A percentile compares a stretch with the other conserved stretches of the same genome.
Evolutionary conservation across 2,888 invertebrate genomes (phyloP).

Genomic region (Gymnocheta viridis): DNA sequence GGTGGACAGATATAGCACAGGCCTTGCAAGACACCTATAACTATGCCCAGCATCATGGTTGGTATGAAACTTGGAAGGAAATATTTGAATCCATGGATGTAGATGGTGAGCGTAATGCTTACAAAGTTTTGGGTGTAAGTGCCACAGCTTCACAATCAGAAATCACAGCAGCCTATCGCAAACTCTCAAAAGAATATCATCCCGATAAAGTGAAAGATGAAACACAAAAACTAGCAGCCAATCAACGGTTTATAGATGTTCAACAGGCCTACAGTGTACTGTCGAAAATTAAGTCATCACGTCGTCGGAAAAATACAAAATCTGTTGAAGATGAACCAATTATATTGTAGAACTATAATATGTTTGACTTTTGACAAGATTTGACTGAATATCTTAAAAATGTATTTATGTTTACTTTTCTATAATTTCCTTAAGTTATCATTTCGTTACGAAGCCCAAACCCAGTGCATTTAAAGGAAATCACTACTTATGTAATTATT

Average conservation of each 20-base stretch:
- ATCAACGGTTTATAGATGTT: slow-evolving; percentile 95
- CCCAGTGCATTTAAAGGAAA: neutral
- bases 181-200: slow-evolving; percentile 92
- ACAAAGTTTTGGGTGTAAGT: slow-evolving; percentile 90
- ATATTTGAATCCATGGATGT: slow-evolving; percentile 93
- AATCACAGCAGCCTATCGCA: slow-evolving; percentile 91
- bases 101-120: slow-evolving; percentile 94
- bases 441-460: too few species aligned
- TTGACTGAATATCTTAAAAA: slow-evolving; percentile 23
- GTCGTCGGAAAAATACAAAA: slow-evolving; percentile 89
- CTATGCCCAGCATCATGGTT: slow-evolving; percentile 92
- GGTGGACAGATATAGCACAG: slow-evolving; percentile 92
- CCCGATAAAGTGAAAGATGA: slow-evolving; percentile 94
- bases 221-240: slow-evolving; percentile 86
- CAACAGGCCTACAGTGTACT: slow-evolving; percentile 95
- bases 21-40: slow-evolving; percentile 88
- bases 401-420: neutral
- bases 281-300: slow-evolving; percentile 90
- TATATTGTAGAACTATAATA: slow-evolving; percentile 71
- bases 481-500: neutral
- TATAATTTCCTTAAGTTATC: neutral
- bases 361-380: neutral
- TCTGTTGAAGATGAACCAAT: slow-evolving; percentile 83
- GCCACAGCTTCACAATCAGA: slow-evolving; percentile 92
- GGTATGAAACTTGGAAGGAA: slow-evolving; percentile 93